A percentile compares a stretch with the other conserved stretches of the same genome.
These are phyloP conservation scores for Callocephalon fimbriatum DNA, from an alignment of 2,113 vertebrate species.

Conservation along the genomic window DNA sequence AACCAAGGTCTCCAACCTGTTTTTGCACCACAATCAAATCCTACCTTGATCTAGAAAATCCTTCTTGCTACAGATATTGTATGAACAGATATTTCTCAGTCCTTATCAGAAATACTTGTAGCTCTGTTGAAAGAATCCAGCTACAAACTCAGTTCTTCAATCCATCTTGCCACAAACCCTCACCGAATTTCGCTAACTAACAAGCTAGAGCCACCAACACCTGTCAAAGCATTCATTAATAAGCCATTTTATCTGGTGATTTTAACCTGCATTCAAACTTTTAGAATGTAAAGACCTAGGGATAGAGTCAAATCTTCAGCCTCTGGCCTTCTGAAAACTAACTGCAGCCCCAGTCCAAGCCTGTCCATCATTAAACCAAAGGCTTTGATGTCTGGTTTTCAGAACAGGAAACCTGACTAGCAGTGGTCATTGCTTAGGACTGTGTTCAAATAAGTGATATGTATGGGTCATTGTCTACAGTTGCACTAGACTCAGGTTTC, in stretches of 20 bases:
- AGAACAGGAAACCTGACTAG: not conserved
- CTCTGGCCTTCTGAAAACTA: not conserved
- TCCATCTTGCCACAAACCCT: not conserved
- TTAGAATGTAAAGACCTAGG: not conserved
- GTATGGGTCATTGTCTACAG: not conserved
- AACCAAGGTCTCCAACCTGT: not conserved
- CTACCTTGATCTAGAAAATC: not conserved
- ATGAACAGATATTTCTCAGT: not conserved
- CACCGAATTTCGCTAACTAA: not conserved
- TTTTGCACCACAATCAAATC: not conserved
- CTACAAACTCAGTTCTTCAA: not conserved
- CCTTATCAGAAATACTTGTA: not conserved
- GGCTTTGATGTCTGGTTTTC: not conserved
- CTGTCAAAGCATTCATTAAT: not conserved
- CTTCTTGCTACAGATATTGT: not conserved
- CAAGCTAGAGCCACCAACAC: not conserved
- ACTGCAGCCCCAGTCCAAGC: not conserved
- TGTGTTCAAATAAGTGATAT: not conserved
- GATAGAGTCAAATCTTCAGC: not conserved
- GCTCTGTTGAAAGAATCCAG: not conserved
- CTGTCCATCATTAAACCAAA: not conserved
- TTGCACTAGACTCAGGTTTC: not conserved
- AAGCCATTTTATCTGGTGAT: not conserved
- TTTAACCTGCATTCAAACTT: not conserved
- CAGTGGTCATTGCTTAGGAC: not conserved